A percentile compares a stretch with the other conserved stretches of the same genome.
phyloP scores from a whole-genome alignment of 2,797 vertebrate genomes.

The Danio aesculapii region DNA sequence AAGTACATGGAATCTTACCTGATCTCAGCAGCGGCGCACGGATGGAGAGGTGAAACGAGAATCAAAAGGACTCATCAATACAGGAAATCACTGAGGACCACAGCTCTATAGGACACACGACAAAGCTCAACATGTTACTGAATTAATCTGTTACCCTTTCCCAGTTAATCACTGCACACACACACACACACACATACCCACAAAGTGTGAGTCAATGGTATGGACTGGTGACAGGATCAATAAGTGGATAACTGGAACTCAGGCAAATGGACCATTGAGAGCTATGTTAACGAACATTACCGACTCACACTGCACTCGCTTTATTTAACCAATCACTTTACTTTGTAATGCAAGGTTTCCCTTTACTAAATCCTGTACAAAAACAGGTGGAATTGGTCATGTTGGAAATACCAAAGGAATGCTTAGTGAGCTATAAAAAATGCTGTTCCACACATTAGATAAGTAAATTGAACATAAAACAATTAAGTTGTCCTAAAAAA shows the following conservation, averaged over 20 bases:
- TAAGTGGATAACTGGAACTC: conserved; percentile 66
- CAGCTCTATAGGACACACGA: conserved; percentile 25
- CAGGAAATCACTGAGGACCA: conserved; percentile 19
- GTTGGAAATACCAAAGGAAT: too few species aligned
- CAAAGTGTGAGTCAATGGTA: conserved; percentile 53
- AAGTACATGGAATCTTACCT: conserved; percentile 49
- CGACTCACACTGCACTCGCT: conserved; percentile 21
- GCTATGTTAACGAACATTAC: conserved; percentile 59
- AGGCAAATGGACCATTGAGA: conserved; percentile 66
- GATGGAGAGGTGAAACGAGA: conserved; percentile 21
- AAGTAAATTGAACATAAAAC: too few species aligned
- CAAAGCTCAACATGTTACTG: conserved; percentile 32
- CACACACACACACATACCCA: conserved; percentile 18
- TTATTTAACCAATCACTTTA: conserved; percentile 9
- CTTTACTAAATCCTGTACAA: neutral
- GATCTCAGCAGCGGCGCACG: conserved; percentile 39
- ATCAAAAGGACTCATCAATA: conserved; percentile 57
- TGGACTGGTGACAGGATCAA: conserved; percentile 68
- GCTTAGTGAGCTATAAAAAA: too few species aligned
- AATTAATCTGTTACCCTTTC: conserved; percentile 20
- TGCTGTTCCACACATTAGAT: too few species aligned
- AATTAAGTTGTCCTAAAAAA: too few species aligned
- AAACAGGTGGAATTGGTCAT: neutral
- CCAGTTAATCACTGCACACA: conserved; percentile 28
- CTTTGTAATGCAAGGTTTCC: neutral